Evolutionary conservation across 2,113 vertebrate species (phyloP), one percentile per base, ranked within the genome.

Genomic region (Cricetomys ansorgei): DNA sequence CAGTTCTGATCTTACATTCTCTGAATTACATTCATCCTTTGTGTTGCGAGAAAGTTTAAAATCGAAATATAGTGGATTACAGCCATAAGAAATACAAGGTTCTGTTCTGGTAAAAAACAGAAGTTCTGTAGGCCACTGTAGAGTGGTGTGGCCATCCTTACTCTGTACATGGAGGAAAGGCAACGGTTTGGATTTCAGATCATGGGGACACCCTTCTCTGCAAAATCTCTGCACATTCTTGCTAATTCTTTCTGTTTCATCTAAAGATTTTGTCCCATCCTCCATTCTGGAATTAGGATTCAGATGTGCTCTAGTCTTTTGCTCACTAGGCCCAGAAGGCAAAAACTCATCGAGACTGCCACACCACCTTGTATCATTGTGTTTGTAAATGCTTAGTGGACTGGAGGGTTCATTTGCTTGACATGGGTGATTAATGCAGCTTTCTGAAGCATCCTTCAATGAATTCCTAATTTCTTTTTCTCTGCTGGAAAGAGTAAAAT

Each of bases 11-110:
- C 98, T 98, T 96, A 85, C 88, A 72, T 97, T 97, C 50, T 97
- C 92, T 53, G 97, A 91, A 94, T 97, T 97, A 90, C 31, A 76
- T 48, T 72, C 90, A 95, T 96, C 98, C 83, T 96, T 97, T 90
- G 97, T 97, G 89, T 98, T 98, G 93, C 98, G 97, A 91, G 99
- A 99, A 93, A 98, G 97, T 92, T 99, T 99, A 97, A 98, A 98
- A 95, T 99, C 99, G 97, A 98, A 98, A 97, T 99, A 99, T 81
- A 99, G 96, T 76, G 99, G 99, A 89, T 99, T 99, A 98, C 99
- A 99, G 96, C 99, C 99, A 91, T 99, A 99, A 85, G 99, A 99
- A 97, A 99, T 98, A 57, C 98, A 98, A 21, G 99, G 99, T 86
- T 99, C 98, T n/a, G 99, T 99, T 97, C 99, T 99, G 92, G 99